Percentiles rank a stretch among this genome's conserved stretches.
These are phyloP conservation scores for Bombus waltoni DNA, from an alignment of 1,140 invertebrate genomes.

Conservation along the genomic window DNA sequence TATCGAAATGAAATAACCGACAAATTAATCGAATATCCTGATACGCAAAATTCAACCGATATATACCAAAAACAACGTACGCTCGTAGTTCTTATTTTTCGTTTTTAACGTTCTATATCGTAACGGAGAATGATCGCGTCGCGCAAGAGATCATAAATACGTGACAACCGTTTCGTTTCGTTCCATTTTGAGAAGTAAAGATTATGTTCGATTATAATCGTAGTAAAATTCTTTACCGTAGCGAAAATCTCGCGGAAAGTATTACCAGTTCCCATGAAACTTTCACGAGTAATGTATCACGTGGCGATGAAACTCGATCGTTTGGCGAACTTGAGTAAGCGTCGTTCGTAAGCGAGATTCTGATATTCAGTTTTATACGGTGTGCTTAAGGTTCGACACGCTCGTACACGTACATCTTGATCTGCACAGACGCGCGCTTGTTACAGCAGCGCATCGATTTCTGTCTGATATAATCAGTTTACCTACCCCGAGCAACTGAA, in stretches of 20 bases:
- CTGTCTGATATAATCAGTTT: no score
- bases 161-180: no score
- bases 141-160: background rate
- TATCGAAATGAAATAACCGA: background rate
- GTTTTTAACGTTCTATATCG: no score
- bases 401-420: background rate
- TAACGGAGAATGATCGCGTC: background rate
- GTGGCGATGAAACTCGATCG: background rate
- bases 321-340: background rate
- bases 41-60: background rate
- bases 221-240: background rate
- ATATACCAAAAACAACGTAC: background rate
- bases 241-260: slow-evolving; percentile 15
- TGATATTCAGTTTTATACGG: slow-evolving; percentile 17
- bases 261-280: slow-evolving; percentile 34
- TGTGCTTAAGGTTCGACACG: background rate
- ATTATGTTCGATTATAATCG: background rate
- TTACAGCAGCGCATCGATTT: background rate
- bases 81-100: background rate
- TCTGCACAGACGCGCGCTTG: background rate
- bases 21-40: no score
- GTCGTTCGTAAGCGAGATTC: background rate
- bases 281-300: background rate
- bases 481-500: no score
- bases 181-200: background rate